phyloP scores from a whole-genome alignment of 1,140 invertebrate species.

The Choristoneura fumiferana region DNA sequence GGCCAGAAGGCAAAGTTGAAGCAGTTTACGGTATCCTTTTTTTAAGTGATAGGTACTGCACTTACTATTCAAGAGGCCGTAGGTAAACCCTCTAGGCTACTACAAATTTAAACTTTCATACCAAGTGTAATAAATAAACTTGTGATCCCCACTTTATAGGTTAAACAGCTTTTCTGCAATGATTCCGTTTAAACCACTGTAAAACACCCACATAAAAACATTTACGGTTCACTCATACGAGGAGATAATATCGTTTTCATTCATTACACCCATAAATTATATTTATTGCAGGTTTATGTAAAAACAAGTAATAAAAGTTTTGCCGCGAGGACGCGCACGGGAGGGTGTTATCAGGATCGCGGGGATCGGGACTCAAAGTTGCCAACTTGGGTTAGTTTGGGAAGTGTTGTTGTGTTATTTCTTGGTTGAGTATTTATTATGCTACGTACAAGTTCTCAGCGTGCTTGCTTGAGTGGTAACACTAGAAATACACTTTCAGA shows the following conservation, averaged over 20 bases:
- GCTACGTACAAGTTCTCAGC: no score
- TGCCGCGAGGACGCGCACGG: neutral
- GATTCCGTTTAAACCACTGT: conserved; percentile 10
- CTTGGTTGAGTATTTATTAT: no score
- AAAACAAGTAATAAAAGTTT: conserved; percentile 19
- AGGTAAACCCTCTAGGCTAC: no score
- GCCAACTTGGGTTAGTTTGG: neutral
- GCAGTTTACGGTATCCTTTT: no score
- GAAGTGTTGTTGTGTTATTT: no score
- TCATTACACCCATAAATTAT: conserved; percentile 14
- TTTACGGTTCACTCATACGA: neutral
- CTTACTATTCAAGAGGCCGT: no score
- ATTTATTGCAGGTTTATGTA: conserved; percentile 19
- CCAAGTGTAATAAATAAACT: no score
- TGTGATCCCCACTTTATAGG: neutral
- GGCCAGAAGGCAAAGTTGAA: no score
- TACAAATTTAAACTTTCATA: no score
- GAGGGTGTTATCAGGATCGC: neutral
- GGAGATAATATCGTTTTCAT: conserved; percentile 15
- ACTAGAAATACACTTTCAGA: no score
- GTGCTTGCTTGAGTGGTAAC: no score
- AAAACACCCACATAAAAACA: conserved; percentile 1
- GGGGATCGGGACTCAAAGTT: neutral
- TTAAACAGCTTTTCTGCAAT: neutral
- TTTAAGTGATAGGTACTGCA: no score